Percentiles rank a stretch among this genome's conserved stretches.
Evolutionary conservation across 2,113 vertebrate genomes (phyloP).

Genomic region (Chaenogobius annularis): DNA sequence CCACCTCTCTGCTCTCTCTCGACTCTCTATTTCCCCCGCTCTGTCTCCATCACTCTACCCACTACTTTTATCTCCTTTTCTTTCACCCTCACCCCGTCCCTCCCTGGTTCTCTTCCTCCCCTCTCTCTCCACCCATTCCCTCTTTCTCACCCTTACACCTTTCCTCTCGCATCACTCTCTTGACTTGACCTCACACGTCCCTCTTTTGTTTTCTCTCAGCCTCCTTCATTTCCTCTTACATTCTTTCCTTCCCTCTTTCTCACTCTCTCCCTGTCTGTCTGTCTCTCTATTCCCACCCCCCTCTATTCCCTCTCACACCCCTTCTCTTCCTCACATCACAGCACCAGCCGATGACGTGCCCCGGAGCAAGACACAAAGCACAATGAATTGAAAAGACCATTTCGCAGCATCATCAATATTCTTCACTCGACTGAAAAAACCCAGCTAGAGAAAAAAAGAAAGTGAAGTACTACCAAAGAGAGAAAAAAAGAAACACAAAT

Average conservation of each 20-base stretch:
- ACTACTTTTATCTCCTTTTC: background rate
- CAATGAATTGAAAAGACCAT: conserved; percentile 21
- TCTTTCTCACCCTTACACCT: background rate
- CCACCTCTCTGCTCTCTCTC: no score
- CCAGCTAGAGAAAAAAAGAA: background rate
- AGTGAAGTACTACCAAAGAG: conserved; percentile 10
- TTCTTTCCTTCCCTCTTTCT: background rate
- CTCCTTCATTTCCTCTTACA: background rate
- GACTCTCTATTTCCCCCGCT: no score
- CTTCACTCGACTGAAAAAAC: conserved; percentile 1
- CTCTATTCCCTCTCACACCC: background rate
- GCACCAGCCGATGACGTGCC: conserved; percentile 17
- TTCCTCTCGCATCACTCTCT: background rate
- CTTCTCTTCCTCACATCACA: background rate
- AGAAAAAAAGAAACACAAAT: conserved; percentile 18
- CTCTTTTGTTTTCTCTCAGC: background rate
- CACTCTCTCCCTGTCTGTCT: conserved; percentile 1
- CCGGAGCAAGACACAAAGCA: conserved; percentile 22
- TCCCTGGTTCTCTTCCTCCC: background rate
- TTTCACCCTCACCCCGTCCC: background rate
- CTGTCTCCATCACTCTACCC: background rate
- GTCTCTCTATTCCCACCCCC: background rate
- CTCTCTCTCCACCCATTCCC: background rate
- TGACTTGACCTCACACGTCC: no score
- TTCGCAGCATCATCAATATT: conserved; percentile 46